Conservation (phyloP, 1,140 invertebrate genomes). For the Zophobas atratus region DNA sequence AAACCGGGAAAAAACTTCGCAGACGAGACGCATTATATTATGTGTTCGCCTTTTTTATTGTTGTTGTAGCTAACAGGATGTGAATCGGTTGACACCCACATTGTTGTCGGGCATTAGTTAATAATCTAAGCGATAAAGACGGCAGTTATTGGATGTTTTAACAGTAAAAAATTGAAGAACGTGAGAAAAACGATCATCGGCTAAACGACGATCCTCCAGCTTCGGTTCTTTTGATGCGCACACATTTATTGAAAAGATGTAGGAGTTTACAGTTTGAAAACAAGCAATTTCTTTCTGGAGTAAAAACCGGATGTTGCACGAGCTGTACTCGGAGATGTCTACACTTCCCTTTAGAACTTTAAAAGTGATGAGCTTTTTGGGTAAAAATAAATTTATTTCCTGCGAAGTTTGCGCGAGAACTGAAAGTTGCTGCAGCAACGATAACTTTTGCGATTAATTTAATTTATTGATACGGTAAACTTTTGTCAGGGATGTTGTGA, state of each 20-base stretch:
- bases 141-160: not conserved
- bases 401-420: too few species aligned
- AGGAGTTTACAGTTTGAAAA: slow-evolving; percentile 17
- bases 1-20: slow-evolving; percentile 8
- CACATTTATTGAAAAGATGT: slow-evolving; percentile 3
- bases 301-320: too few species aligned
- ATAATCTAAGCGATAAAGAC: slow-evolving; percentile 11
- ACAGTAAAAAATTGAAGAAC: slow-evolving; percentile 31
- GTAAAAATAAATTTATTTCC: too few species aligned
- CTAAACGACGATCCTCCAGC: not conserved
- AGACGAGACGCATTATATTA: slow-evolving; percentile 1
- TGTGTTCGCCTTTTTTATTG: not conserved
- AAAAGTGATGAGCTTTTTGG: too few species aligned
- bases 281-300: not conserved
- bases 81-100: slow-evolving; percentile 1
- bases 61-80: not conserved
- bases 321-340: too few species aligned
- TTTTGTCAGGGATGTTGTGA: not conserved
- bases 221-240: slow-evolving; percentile 21
- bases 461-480: slow-evolving; percentile 7
- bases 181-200: slow-evolving; percentile 18
- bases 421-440: not conserved
- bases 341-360: too few species aligned
- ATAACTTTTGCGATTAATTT: slow-evolving; percentile 9
- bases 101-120: not conserved